A percentile compares a stretch with the other conserved stretches of the same genome.
phyloP scores from a whole-genome alignment of 1,140 invertebrate genomes.

The Daktulosphaira vitifoliae region DNA sequence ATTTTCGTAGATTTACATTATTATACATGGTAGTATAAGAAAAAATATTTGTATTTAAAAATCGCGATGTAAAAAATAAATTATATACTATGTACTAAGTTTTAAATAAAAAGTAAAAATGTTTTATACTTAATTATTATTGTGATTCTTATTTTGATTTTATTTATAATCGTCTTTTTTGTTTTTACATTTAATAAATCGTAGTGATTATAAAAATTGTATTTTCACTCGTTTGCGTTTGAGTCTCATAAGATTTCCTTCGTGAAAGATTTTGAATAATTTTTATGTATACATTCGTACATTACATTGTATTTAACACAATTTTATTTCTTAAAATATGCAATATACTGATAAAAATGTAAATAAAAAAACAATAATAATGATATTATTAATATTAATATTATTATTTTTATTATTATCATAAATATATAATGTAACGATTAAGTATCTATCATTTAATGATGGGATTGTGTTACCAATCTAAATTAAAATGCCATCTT shows the following conservation, averaged over 20 bases:
- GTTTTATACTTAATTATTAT: slow-evolving; percentile 26
- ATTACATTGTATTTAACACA: slow-evolving; percentile 20
- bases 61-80: slow-evolving; percentile 17
- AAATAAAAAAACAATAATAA: slow-evolving; percentile 30
- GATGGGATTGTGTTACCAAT: slow-evolving; percentile 25
- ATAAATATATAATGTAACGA: too few relatives aligned
- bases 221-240: slow-evolving; percentile 14
- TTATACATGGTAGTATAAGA: slow-evolving; percentile 27
- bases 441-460: slow-evolving; percentile 20
- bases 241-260: too few relatives aligned
- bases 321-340: slow-evolving; percentile 13
- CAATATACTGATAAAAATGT: slow-evolving; percentile 22
- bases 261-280: too few relatives aligned
- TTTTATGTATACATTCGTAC: too few relatives aligned
- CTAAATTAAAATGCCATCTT: too few relatives aligned
- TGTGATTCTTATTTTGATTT: not conserved
- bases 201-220: slow-evolving; percentile 12
- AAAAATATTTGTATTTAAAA: slow-evolving; percentile 19
- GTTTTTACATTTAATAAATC: slow-evolving; percentile 22
- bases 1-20: slow-evolving; percentile 24
- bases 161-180: slow-evolving; percentile 15
- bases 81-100: slow-evolving; percentile 7
- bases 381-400: too few relatives aligned
- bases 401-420: too few relatives aligned
- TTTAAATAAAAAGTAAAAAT: slow-evolving; percentile 1